Evolutionary conservation across 1,140 invertebrate species (phyloP), one percentile per base, ranked within the genome.

Genomic region (Batillaria attramentaria): DNA sequence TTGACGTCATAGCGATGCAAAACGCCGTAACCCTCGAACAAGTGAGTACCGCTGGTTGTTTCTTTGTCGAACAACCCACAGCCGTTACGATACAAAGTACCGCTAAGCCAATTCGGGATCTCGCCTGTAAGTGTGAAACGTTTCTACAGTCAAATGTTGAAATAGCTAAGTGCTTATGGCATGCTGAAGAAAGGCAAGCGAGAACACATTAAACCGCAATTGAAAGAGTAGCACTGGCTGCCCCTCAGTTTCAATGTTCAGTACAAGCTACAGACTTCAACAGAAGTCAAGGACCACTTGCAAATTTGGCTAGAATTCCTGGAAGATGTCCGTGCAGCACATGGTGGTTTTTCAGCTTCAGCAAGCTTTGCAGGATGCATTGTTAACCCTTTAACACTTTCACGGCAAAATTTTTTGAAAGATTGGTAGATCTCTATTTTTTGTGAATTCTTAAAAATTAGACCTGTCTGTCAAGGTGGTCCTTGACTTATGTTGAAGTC

Each of bases 21-120:
- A 57, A 97, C 91, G 3, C 95, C 95, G 0, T 95, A 94, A 81
- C 95, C 95, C 91, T 97, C 96, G 85, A 97, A 97, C 28, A 97
- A 88, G 89, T 97, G 96, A 68, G 95, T 92, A 83, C 94, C 96
- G 31, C 92, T 92, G 85, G 94, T 94, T 24, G 95, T 90, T 0
- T 95, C 96, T 75, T 96, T 94, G 79, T 91, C 88, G 90, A 95
- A 95, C 70, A 93, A 94, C 2, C 96, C 96, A 0, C 96, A 96
- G 0, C 96, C 96, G 89, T 97, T 97, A 42, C 96, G 91, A 24
- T 97, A 86, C 8, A 97, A 89, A 1, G 92, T 94, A 1, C 97
- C 97, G 33, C 93, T 93, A 3, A 97, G 81, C 96, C 96, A 97
- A 20, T 84, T 65, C 33, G 96, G 96, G 60, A 97, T 93, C 5